These are phyloP conservation scores for Lochmaea crataegi DNA, from an alignment of 2,888 invertebrate species.

Conservation along the genomic window DNA sequence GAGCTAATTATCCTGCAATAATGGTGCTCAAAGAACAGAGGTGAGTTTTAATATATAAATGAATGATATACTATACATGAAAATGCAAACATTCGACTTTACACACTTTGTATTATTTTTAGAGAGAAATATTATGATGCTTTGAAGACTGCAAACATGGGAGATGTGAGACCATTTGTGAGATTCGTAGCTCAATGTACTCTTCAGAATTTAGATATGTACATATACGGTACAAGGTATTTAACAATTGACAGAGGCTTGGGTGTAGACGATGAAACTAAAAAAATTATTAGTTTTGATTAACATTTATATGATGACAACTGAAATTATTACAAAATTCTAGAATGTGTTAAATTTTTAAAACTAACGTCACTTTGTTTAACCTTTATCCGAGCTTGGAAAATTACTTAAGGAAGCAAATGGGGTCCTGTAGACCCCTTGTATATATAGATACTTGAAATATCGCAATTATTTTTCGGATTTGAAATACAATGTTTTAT, in stretches of 20 bases:
- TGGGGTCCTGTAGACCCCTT: too few relatives aligned
- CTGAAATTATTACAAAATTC: too few relatives aligned
- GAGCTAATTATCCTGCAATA: constrained; percentile 95
- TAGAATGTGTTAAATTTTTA: too few relatives aligned
- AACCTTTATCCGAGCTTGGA: too few relatives aligned
- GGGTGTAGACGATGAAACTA: constrained; percentile 36
- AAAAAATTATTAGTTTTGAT: constrained; percentile 46
- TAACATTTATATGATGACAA: constrained; percentile 8
- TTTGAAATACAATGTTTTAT: too few relatives aligned
- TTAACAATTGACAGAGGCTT: constrained; percentile 51
- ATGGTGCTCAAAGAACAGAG: constrained; percentile 90
- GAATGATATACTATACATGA: not conserved
- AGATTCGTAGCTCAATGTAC: constrained; percentile 95
- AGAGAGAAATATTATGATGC: constrained; percentile 88
- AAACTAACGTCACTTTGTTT: too few relatives aligned
- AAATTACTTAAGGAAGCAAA: too few relatives aligned
- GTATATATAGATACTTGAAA: too few relatives aligned
- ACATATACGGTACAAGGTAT: constrained; percentile 55
- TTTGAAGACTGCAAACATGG: constrained; percentile 90
- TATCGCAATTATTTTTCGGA: too few relatives aligned
- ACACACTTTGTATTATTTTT: constrained; percentile 30
- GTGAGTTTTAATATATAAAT: constrained; percentile 51
- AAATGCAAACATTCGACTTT: not conserved
- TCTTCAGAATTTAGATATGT: constrained; percentile 59
- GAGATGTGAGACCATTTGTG: constrained; percentile 95